These are phyloP conservation scores for Troides oblongomaculatus DNA, from an alignment of 2,888 invertebrate species.

Conservation along the genomic window DNA sequence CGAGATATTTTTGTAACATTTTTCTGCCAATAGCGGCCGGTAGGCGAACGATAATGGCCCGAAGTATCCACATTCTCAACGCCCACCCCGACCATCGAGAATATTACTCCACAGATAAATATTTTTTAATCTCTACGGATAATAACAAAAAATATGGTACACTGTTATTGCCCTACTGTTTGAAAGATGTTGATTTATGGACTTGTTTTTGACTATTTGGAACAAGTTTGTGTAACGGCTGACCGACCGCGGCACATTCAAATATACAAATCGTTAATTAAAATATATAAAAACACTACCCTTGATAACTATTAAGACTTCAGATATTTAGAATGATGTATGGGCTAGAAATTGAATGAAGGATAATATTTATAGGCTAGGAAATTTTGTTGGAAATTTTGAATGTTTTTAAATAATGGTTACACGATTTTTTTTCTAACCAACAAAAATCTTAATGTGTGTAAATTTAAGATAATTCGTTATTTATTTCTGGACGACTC, in stretches of 20 bases:
- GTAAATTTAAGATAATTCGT: not conserved
- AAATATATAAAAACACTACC: not conserved
- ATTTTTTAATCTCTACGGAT: slow-evolving; percentile 44
- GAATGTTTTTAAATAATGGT: not conserved
- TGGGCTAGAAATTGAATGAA: not conserved
- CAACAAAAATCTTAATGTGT: not conserved
- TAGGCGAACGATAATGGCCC: slow-evolving; percentile 70
- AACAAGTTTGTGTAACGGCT: slow-evolving; percentile 11
- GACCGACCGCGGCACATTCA: not conserved
- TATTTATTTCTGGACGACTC: not conserved
- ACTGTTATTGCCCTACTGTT: slow-evolving; percentile 24
- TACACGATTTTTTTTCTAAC: not conserved
- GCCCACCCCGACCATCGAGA: slow-evolving; percentile 63
- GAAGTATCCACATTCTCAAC: slow-evolving; percentile 69
- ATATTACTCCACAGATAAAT: slow-evolving; percentile 63
- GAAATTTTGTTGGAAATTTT: not conserved
- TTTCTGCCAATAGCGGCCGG: slow-evolving; percentile 69
- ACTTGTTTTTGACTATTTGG: slow-evolving; percentile 24
- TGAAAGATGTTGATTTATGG: slow-evolving; percentile 20
- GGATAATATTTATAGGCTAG: not conserved
- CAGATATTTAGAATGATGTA: not conserved
- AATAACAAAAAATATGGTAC: slow-evolving; percentile 29
- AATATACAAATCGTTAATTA: not conserved
- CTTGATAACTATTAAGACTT: not conserved
- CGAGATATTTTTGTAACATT: slow-evolving; percentile 68